Conservation (phyloP, 2,888 invertebrate species). For the Plusia festucae region DNA sequence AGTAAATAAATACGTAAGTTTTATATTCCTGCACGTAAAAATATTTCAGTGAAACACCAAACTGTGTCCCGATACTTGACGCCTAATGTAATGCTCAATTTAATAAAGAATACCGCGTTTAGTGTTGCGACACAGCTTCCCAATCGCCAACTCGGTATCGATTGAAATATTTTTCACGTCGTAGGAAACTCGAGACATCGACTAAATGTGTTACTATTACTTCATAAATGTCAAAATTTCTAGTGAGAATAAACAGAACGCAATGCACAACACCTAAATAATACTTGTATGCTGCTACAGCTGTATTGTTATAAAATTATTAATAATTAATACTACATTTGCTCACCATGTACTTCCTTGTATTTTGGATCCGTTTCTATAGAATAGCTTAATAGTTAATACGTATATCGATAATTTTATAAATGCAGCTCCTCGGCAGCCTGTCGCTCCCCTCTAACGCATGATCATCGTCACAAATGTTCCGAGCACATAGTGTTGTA, state of each 20-base stretch:
- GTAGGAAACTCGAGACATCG: slow-evolving; percentile 85
- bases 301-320: slow-evolving; percentile 82
- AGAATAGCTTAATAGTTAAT: slow-evolving; percentile 76
- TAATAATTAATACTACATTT: slow-evolving; percentile 74
- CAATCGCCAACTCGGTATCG: slow-evolving; percentile 40
- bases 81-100: slow-evolving; percentile 83
- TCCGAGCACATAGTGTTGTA: slow-evolving; percentile 57
- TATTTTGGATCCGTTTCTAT: slow-evolving; percentile 84
- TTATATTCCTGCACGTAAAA: slow-evolving; percentile 75
- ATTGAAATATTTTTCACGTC: slow-evolving; percentile 77
- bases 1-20: slow-evolving; percentile 85
- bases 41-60: slow-evolving; percentile 70
- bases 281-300: slow-evolving; percentile 68
- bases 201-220: slow-evolving; percentile 87
- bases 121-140: slow-evolving; percentile 65
- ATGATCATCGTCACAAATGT: slow-evolving; percentile 76
- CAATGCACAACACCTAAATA: slow-evolving; percentile 73
- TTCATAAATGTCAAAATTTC: slow-evolving; percentile 76
- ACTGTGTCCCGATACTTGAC: slow-evolving; percentile 60
- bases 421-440: slow-evolving; percentile 71
- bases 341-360: slow-evolving; percentile 86
- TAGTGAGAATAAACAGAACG: slow-evolving; percentile 67
- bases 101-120: slow-evolving; percentile 64
- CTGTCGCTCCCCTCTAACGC: slow-evolving; percentile 64
- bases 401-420: slow-evolving; percentile 75